Evolutionary conservation across 2,113 vertebrate genomes (phyloP).

Genomic region (Phalacrocorax aristotelis): DNA sequence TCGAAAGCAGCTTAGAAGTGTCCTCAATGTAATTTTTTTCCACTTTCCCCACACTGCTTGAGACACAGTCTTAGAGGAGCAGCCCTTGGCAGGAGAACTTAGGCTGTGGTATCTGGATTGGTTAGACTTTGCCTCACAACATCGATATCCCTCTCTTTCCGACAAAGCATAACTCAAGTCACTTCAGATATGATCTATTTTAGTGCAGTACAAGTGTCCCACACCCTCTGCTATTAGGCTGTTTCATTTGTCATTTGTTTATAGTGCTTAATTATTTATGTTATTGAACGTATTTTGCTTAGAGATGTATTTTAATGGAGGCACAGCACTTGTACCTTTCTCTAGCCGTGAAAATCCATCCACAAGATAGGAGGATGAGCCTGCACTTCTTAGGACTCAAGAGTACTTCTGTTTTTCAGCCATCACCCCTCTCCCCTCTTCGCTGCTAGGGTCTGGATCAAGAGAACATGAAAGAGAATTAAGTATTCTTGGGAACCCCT

Average conservation of each 20-base stretch:
- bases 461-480: not conserved
- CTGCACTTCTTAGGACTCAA: not conserved
- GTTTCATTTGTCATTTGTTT: slow-evolving; percentile 4
- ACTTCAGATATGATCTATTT: not conserved
- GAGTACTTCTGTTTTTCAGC: not conserved
- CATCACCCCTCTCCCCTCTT: not conserved
- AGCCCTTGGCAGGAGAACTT: not conserved
- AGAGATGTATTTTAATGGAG: not conserved
- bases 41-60: not conserved
- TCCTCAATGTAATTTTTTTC: not conserved
- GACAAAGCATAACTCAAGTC: not conserved
- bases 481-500: not conserved
- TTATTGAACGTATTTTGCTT: not conserved
- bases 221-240: slow-evolving; percentile 21
- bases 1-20: not conserved
- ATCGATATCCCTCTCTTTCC: not conserved
- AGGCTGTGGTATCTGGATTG: not conserved
- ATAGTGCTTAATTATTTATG: slow-evolving; percentile 40
- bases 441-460: not conserved
- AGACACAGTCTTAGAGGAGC: not conserved
- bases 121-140: not conserved
- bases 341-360: not conserved
- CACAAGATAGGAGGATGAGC: not conserved
- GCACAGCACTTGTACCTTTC: not conserved
- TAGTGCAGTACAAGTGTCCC: not conserved